Percentiles rank a stretch among this genome's conserved stretches.
These are phyloP conservation scores for Megaceryle maxima DNA, from an alignment of 2,113 vertebrate genomes.

Conservation along the genomic window DNA sequence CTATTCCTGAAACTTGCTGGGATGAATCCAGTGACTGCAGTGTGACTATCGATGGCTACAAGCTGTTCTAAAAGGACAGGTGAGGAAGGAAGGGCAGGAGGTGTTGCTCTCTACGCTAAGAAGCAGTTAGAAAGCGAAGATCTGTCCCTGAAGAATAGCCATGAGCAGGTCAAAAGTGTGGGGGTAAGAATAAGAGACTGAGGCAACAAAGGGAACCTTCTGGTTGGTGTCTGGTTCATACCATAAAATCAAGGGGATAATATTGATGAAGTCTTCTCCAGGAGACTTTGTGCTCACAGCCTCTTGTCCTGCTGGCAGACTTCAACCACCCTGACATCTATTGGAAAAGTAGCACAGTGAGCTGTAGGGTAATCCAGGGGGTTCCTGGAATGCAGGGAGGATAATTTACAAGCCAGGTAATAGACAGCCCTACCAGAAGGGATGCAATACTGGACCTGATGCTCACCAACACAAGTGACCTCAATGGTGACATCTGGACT, in stretches of 20 bases:
- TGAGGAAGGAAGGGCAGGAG: not conserved
- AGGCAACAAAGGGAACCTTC: not conserved
- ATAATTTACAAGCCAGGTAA: not conserved
- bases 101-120: not conserved
- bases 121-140: not conserved
- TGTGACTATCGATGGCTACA: not conserved
- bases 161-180: not conserved
- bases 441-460: not conserved
- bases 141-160: not conserved
- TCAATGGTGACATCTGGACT: not conserved
- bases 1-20: not conserved
- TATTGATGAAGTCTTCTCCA: not conserved
- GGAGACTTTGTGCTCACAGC: not conserved
- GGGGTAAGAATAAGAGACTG: not conserved
- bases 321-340: not conserved
- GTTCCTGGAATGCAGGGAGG: not conserved
- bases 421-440: not conserved
- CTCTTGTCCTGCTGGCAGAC: not conserved
- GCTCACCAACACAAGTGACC: not conserved
- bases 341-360: not conserved
- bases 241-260: too few relatives aligned
- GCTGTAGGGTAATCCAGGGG: not conserved
- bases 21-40: not conserved
- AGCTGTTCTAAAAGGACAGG: not conserved
- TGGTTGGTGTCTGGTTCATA: not conserved